A percentile compares a stretch with the other conserved stretches of the same genome.
Conservation (phyloP, 2,113 vertebrate species). For the Lophura nycthemera region DNA sequence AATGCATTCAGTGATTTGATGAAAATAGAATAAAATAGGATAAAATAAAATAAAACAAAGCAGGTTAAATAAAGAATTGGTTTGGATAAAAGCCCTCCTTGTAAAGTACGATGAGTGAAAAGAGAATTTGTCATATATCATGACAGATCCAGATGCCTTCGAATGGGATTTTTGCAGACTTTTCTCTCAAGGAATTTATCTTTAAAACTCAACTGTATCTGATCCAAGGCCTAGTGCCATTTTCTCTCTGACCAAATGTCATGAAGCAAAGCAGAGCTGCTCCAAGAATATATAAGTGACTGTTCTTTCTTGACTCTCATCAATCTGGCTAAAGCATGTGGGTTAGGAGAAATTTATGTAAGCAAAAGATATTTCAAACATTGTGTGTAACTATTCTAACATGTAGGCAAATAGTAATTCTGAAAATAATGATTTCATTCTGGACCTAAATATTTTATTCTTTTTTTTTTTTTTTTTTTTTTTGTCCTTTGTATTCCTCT, state of each 20-base stretch:
- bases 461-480: not conserved
- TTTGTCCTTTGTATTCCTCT: too few relatives aligned
- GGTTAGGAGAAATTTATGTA: not conserved
- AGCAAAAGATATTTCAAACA: not conserved
- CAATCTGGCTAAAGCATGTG: not conserved
- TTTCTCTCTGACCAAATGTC: not conserved
- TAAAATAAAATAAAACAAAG: not conserved
- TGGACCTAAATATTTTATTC: not conserved
- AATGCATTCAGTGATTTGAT: too few relatives aligned
- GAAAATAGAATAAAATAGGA: too few relatives aligned
- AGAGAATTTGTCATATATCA: not conserved
- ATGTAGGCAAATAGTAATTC: not conserved
- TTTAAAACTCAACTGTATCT: not conserved
- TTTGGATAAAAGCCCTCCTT: not conserved
- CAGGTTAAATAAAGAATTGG: not conserved
- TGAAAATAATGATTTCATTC: not conserved
- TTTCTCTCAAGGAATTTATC: not conserved
- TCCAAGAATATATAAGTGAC: not conserved
- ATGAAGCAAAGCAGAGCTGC: not conserved
- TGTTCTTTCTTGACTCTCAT: not conserved
- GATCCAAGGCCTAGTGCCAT: not conserved
- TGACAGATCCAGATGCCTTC: not conserved
- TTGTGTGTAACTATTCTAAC: not conserved
- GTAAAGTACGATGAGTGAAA: not conserved
- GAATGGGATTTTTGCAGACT: not conserved